Conservation (phyloP, 30 jellyfish, hydroid and myxozoan species). For the Aurelia sp. region DNA sequence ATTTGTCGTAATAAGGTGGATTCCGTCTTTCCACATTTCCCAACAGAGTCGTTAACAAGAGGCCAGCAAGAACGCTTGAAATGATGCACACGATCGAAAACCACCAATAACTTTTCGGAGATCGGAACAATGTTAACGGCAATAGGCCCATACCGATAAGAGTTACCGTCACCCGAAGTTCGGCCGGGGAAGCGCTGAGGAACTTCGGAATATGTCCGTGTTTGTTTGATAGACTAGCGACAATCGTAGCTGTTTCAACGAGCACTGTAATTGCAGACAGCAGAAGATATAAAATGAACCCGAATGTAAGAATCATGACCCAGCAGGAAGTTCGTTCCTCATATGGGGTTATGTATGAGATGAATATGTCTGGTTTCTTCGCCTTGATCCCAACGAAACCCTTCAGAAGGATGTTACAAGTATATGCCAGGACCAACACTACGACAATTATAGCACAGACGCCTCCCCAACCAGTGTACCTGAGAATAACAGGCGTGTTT, state of each 20-base stretch:
- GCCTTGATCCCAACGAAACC: neutral
- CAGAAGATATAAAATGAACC: neutral
- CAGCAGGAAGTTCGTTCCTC: neutral
- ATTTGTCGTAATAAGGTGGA: neutral
- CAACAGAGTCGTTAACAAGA: conserved; percentile 33
- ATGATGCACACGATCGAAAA: neutral
- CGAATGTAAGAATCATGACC: neutral
- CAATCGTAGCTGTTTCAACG: neutral
- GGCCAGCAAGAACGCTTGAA: conserved; percentile 15
- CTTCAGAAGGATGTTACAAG: conserved; percentile 4
- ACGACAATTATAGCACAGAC: conserved; percentile 25
- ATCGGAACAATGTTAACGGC: conserved; percentile 34
- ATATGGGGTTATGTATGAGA: neutral
- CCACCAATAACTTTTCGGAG: conserved; percentile 33
- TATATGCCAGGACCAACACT: conserved; percentile 29
- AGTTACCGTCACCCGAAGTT: conserved; percentile 1
- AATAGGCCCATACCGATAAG: neutral
- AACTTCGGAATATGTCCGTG: neutral
- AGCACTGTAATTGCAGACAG: conserved; percentile 2
- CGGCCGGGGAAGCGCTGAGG: neutral
- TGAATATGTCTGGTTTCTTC: neutral
- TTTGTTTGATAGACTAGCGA: neutral
- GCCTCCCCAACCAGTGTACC: conserved; percentile 51
- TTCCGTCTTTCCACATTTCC: conserved; percentile 5
- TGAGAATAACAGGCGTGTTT: conserved; percentile 34